phyloP scores from a whole-genome alignment of 2,113 vertebrate species.

The Sturnira hondurensis region DNA sequence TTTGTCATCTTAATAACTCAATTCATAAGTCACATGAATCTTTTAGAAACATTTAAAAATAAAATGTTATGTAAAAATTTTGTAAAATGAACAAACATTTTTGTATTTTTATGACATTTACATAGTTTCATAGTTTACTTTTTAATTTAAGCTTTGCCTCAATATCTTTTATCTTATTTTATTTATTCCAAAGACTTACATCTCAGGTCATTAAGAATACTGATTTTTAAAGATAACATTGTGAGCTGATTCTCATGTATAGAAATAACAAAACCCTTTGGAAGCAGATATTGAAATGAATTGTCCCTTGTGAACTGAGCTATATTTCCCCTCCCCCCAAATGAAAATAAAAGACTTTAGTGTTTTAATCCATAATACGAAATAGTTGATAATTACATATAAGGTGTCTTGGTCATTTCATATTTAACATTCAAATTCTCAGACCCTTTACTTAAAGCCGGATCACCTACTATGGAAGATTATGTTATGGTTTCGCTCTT shows the following conservation, averaged over 20 bases:
- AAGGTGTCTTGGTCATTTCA: not conserved
- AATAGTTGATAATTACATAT: not conserved
- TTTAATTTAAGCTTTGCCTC: conserved; percentile 3
- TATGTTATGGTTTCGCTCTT: not conserved
- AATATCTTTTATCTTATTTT: not conserved
- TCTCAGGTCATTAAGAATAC: not conserved
- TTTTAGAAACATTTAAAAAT: not conserved
- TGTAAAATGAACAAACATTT: not conserved
- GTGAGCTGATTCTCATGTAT: not conserved
- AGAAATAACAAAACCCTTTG: not conserved
- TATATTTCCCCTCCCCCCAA: not conserved
- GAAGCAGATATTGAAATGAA: not conserved
- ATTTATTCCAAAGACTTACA: not conserved
- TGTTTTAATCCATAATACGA: not conserved
- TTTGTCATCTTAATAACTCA: not conserved
- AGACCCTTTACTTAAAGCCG: not conserved
- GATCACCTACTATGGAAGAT: not conserved
- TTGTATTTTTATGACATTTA: not conserved
- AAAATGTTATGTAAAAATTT: not conserved
- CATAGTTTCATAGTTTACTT: not conserved
- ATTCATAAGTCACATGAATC: not conserved
- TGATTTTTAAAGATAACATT: not conserved
- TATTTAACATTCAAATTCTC: not conserved
- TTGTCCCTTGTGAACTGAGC: not conserved
- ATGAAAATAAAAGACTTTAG: not conserved